phyloP scores from a whole-genome alignment of 2,888 invertebrate species.

The Fragum whitleyi region DNA sequence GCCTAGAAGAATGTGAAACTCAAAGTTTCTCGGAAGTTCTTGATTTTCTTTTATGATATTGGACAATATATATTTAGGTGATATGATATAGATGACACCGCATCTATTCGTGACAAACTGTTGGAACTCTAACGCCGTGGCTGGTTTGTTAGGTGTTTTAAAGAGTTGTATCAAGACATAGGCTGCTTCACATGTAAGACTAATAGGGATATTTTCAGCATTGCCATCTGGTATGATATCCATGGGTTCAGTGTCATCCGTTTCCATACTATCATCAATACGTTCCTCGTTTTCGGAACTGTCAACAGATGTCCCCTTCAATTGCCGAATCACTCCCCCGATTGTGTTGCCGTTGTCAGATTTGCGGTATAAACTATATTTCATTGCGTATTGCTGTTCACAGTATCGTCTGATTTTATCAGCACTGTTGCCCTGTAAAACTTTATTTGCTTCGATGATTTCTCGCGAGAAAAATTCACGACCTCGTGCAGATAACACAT shows the following conservation, averaged over 20 bases:
- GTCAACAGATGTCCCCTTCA: neutral
- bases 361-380: conserved; percentile 26
- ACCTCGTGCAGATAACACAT: conserved; percentile 3
- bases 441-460: conserved; percentile 32
- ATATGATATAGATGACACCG: conserved; percentile 34
- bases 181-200: conserved; percentile 30
- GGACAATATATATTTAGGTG: conserved; percentile 40
- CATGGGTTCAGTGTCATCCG: neutral
- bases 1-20: conserved; percentile 6
- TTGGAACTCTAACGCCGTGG: conserved; percentile 11
- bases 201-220: conserved; percentile 10
- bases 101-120: conserved; percentile 26
- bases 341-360: neutral
- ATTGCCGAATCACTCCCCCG: neutral
- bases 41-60: neutral
- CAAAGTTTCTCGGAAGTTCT: neutral
- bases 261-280: neutral
- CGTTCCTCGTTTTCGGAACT: neutral
- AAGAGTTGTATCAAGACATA: conserved; percentile 27
- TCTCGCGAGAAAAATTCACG: conserved; percentile 32
- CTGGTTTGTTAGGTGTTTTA: conserved; percentile 11
- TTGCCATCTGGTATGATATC: neutral
- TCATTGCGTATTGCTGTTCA: conserved; percentile 16
- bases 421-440: conserved; percentile 13
- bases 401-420: conserved; percentile 31